Conservation (phyloP, 2,888 invertebrate genomes). For the Listrodromus nycthemerus region DNA sequence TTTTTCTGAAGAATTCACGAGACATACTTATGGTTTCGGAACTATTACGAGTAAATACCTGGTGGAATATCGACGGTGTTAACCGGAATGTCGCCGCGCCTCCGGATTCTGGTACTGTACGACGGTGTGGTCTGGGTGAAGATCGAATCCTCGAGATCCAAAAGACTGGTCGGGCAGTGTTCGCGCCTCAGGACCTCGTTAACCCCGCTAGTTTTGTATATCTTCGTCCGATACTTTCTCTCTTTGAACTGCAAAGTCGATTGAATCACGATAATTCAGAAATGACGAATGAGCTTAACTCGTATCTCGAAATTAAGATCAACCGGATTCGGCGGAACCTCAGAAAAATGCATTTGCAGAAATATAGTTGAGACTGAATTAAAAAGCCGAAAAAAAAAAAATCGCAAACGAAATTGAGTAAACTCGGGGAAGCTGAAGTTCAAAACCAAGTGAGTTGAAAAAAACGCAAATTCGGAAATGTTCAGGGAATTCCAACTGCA, state of each 20-base stretch:
- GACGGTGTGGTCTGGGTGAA: conserved; percentile 35
- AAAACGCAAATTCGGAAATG: no score
- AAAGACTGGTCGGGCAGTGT: conserved; percentile 76
- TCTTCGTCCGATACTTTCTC: conserved; percentile 77
- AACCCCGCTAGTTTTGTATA: conserved; percentile 78
- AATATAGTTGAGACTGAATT: no score
- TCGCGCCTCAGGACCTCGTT: conserved; percentile 78
- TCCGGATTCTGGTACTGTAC: conserved; percentile 80
- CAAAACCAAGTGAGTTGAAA: no score
- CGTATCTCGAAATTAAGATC: no score
- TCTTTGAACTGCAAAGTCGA: conserved; percentile 77
- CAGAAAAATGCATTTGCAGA: no score
- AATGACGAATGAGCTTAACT: no score
- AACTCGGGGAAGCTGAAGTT: no score
- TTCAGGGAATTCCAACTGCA: no score
- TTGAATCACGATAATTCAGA: background rate
- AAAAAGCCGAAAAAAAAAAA: no score
- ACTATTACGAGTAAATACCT: background rate
- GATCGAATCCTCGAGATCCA: conserved; percentile 70
- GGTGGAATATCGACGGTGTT: background rate
- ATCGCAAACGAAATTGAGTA: no score
- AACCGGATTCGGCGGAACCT: no score
- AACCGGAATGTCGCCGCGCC: conserved; percentile 87
- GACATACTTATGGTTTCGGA: background rate
- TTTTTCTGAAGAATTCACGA: no score